Evolutionary conservation across 2,113 vertebrate genomes (phyloP).

Genomic region (Tonatia bakeri): DNA sequence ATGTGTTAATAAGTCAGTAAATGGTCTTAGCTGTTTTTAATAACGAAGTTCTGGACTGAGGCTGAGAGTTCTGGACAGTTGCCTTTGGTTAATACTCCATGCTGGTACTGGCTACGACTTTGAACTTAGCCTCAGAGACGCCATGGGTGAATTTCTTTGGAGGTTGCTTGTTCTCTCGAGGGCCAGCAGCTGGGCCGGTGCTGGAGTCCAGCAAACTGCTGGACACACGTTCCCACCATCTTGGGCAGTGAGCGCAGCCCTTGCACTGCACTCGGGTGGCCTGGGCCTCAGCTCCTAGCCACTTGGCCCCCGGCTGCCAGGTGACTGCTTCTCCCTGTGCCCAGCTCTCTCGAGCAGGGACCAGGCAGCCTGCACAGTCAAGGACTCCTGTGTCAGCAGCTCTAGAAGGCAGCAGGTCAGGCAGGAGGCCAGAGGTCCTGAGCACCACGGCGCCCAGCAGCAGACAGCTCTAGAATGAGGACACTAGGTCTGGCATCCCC

Average conservation of each 20-base stretch:
- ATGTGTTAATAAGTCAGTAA: neutral
- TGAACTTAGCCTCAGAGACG: neutral
- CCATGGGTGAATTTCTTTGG: neutral
- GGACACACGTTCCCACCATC: rapidly evolving
- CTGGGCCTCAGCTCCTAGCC: neutral
- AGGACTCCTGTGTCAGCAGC: neutral
- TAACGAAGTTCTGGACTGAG: neutral
- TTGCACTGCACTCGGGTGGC: neutral
- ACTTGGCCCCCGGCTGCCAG: neutral
- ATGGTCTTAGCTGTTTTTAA: constrained; percentile 1
- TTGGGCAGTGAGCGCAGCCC: neutral
- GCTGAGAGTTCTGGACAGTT: neutral
- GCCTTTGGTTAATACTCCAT: constrained; percentile 38
- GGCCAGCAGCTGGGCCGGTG: neutral
- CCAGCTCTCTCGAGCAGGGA: neutral
- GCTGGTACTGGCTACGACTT: neutral
- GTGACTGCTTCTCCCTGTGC: neutral
- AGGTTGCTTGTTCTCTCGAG: neutral
- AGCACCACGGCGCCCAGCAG: neutral
- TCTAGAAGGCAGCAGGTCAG: neutral
- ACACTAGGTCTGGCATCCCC: rapidly evolving
- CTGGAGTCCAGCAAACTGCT: neutral
- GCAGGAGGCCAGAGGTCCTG: neutral
- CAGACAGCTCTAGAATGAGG: neutral
- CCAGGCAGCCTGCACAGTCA: neutral